A percentile compares a stretch with the other conserved stretches of the same genome.
These are phyloP conservation scores for Calonectris borealis DNA, from an alignment of 2,113 vertebrate species.

Conservation along the genomic window DNA sequence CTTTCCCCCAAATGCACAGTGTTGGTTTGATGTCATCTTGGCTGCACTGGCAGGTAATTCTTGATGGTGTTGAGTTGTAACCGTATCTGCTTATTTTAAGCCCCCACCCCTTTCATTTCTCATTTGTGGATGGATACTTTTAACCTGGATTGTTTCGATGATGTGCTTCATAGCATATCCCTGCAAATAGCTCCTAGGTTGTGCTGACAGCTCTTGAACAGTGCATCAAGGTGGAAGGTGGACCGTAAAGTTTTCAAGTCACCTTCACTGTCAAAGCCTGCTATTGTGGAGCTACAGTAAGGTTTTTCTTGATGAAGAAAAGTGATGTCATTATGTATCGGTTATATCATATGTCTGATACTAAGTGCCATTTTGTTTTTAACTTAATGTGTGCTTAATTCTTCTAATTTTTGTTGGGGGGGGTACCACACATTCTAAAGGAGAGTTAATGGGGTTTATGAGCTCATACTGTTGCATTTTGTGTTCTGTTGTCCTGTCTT, in stretches of 20 bases:
- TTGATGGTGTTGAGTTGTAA: not conserved
- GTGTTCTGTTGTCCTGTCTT: not conserved
- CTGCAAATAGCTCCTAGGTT: not conserved
- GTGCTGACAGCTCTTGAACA: not conserved
- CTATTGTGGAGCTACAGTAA: not conserved
- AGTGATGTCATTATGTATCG: not conserved
- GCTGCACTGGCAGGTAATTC: not conserved
- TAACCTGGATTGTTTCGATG: not conserved
- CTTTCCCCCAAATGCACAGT: not conserved
- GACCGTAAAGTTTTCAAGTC: not conserved
- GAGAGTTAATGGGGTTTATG: not conserved
- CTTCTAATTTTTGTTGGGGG: not conserved
- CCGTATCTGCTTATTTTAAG: not conserved
- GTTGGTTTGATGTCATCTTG: not conserved
- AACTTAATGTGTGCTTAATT: not conserved
- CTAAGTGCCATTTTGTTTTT: not conserved
- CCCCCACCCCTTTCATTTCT: not conserved
- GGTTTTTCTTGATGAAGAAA: not conserved
- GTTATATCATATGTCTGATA: not conserved
- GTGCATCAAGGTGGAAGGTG: rapidly evolving
- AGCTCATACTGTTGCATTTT: not conserved
- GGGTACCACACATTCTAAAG: not conserved
- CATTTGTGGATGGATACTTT: not conserved
- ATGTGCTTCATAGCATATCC: not conserved
- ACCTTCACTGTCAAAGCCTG: not conserved